Conservation (phyloP, 2,888 invertebrate genomes). For the Nomada ruficornis region DNA sequence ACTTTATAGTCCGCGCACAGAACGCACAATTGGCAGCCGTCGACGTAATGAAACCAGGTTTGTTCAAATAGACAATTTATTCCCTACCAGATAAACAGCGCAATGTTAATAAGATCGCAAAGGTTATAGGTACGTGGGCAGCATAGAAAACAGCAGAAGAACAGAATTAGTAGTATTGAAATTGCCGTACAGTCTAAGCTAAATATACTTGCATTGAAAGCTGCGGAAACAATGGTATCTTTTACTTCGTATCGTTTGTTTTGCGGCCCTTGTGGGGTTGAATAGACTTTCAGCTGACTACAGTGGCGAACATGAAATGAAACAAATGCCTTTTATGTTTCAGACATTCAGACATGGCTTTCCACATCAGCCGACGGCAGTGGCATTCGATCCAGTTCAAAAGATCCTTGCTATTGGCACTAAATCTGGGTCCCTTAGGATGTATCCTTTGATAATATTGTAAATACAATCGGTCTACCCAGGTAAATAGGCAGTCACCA, state of each 20-base stretch:
- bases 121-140: not conserved
- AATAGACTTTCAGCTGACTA: conserved; percentile 66
- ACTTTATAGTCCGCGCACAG: no score
- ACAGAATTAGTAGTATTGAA: conserved; percentile 61
- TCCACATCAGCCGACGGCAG: conserved; percentile 97
- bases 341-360: conserved; percentile 99
- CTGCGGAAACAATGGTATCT: conserved; percentile 58
- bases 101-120: not conserved
- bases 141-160: conserved; percentile 9
- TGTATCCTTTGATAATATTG: conserved; percentile 92
- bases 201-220: conserved; percentile 53
- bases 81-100: not conserved
- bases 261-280: conserved; percentile 55
- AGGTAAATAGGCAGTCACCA: not conserved
- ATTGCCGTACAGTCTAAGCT: conserved; percentile 43
- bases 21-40: no score
- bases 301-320: conserved; percentile 68
- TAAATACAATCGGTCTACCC: conserved; percentile 22
- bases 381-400: conserved; percentile 99
- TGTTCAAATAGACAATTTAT: no score
- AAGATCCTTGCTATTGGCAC: conserved; percentile 98
- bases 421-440: conserved; percentile 96
- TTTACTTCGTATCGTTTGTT: conserved; percentile 52
- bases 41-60: no score
- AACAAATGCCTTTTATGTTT: conserved; percentile 84